Evolutionary conservation across 2,113 vertebrate species (phyloP).

Genomic region (Candoia aspera): DNA sequence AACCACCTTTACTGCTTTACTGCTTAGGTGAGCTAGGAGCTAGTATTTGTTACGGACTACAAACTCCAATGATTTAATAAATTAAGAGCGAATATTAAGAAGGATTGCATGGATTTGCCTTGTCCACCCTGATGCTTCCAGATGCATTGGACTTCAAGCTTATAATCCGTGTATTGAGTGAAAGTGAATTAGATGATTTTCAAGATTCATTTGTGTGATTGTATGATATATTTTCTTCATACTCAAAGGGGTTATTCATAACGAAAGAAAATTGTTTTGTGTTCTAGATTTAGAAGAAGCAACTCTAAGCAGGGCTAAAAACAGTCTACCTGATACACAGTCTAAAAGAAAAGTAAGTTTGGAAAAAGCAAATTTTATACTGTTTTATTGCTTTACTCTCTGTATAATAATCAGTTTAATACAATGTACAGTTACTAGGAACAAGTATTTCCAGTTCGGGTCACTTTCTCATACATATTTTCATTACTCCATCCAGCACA

Average conservation of each 20-base stretch:
- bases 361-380: too few species aligned
- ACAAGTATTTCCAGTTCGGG: neutral
- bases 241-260: neutral
- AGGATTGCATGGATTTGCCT: neutral
- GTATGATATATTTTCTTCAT: neutral
- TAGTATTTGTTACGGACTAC: neutral
- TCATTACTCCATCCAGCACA: neutral
- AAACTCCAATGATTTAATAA: neutral
- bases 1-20: neutral
- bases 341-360: constrained; percentile 78
- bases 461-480: neutral
- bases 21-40: neutral
- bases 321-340: constrained; percentile 14
- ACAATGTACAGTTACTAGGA: neutral
- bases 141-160: neutral
- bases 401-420: neutral
- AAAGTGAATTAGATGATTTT: neutral
- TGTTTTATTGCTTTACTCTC: neutral
- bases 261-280: constrained; percentile 8
- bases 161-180: neutral
- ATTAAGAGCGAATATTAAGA: neutral
- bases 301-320: constrained; percentile 56
- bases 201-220: neutral
- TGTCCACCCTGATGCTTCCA: neutral
- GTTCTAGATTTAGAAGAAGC: constrained; percentile 83